Evolutionary conservation across 2,113 vertebrate species (phyloP).

Genomic region (Hyperopisus bebe): DNA sequence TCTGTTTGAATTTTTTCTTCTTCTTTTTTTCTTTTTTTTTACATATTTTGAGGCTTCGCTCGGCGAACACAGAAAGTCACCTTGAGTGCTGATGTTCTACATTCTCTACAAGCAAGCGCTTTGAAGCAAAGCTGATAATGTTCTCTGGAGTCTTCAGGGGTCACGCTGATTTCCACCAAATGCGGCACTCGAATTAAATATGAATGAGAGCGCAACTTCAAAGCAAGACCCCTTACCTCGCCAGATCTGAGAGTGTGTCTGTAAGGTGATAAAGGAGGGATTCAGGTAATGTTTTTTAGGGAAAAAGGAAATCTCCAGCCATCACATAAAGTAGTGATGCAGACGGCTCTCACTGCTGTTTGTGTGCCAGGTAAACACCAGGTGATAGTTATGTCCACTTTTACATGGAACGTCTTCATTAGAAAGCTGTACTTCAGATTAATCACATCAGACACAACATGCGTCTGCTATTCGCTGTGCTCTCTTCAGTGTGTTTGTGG

Average conservation of each 20-base stretch:
- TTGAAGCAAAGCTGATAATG: slow-evolving; percentile 7
- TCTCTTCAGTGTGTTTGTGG: not conserved
- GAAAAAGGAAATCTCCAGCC: not conserved
- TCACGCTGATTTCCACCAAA: slow-evolving; percentile 3
- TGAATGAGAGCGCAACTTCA: not conserved
- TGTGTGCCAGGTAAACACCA: not conserved
- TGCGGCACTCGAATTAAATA: not conserved
- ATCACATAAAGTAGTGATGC: not conserved
- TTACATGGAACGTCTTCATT: not conserved
- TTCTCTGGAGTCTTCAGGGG: not conserved
- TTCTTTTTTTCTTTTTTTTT: not conserved
- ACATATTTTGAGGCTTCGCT: not conserved
- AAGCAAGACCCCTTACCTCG: slow-evolving; percentile 5
- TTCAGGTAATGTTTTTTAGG: not conserved
- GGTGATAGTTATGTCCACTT: not conserved
- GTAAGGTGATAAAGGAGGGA: not conserved
- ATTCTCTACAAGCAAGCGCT: not conserved
- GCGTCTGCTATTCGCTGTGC: not conserved
- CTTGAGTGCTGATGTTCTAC: slow-evolving; percentile 10
- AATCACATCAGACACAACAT: not conserved
- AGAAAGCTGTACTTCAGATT: not conserved
- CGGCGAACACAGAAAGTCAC: not conserved
- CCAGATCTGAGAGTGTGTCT: not conserved
- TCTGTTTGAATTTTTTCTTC: not conserved
- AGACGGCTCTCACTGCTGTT: not conserved